These are phyloP conservation scores for Halictus ligatus DNA, from an alignment of 2,888 invertebrate genomes.

Conservation along the genomic window DNA sequence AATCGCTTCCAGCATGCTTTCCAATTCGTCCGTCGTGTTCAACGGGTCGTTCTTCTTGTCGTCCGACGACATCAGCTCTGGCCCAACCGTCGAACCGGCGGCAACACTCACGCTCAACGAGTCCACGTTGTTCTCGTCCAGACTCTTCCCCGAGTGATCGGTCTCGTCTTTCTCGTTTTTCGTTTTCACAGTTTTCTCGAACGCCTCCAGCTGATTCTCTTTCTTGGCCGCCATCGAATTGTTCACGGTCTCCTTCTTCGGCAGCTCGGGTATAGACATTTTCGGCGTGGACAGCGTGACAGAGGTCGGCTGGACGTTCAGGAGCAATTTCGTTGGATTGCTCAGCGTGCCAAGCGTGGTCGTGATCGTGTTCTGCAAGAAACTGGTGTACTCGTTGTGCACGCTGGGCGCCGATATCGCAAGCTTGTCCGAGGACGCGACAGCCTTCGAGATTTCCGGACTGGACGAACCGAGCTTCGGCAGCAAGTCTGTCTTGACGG, in stretches of 20 bases:
- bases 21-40: slow-evolving; percentile 83
- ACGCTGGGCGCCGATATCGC: slow-evolving; percentile 30
- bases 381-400: slow-evolving; percentile 45
- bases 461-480: slow-evolving; percentile 34
- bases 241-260: slow-evolving; percentile 62
- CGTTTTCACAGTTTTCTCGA: slow-evolving; percentile 84
- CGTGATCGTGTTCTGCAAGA: slow-evolving; percentile 38
- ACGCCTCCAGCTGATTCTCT: slow-evolving; percentile 84
- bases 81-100: slow-evolving; percentile 14
- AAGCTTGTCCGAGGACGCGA: slow-evolving; percentile 29
- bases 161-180: slow-evolving; percentile 76
- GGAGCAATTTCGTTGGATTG: slow-evolving; percentile 70
- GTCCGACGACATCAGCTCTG: slow-evolving; percentile 62
- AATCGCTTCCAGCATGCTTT: slow-evolving; percentile 83
- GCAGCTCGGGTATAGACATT: slow-evolving; percentile 76
- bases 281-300: slow-evolving; percentile 77
- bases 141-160: slow-evolving; percentile 67
- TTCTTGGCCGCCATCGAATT: slow-evolving; percentile 29
- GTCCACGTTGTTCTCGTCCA: slow-evolving; percentile 48
- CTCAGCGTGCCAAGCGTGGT: slow-evolving; percentile 32
- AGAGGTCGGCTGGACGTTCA: slow-evolving; percentile 75
- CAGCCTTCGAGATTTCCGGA: slow-evolving; percentile 46
- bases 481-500: slow-evolving; percentile 37
- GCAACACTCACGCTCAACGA: slow-evolving; percentile 16
- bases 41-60: slow-evolving; percentile 80